phyloP scores from a whole-genome alignment of 2,113 vertebrate species.

The Nesogale talazaci region DNA sequence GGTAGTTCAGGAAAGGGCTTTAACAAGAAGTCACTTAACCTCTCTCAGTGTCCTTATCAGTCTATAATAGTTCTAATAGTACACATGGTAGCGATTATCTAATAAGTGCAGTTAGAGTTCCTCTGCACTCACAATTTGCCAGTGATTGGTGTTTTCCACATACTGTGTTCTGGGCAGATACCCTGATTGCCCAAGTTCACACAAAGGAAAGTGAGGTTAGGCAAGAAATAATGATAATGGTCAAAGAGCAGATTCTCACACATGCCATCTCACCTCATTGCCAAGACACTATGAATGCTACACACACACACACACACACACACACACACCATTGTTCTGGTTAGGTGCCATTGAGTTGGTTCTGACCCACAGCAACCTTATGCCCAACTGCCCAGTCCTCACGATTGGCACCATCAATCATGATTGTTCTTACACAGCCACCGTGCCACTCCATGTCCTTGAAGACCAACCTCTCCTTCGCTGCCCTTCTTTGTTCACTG shows the following conservation, averaged over 20 bases:
- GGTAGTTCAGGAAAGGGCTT: background rate
- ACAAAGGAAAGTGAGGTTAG: conserved; percentile 32
- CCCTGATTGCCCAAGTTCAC: background rate
- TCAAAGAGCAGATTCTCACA: background rate
- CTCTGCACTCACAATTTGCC: background rate
- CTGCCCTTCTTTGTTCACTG: too few species aligned
- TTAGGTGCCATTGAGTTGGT: too few species aligned
- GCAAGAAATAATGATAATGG: background rate
- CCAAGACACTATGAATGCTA: background rate
- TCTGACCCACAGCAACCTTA: too few species aligned
- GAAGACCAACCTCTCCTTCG: too few species aligned
- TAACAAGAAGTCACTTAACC: conserved; percentile 33
- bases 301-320: background rate
- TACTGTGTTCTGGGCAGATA: background rate
- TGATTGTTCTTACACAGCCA: too few species aligned
- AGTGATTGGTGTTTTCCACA: background rate
- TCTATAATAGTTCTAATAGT: background rate
- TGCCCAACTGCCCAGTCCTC: too few species aligned
- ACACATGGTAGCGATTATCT: background rate
- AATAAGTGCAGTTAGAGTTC: background rate
- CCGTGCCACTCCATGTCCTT: too few species aligned
- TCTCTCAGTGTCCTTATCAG: background rate
- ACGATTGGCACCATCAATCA: too few species aligned
- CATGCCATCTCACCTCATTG: background rate
- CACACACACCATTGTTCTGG: too few species aligned